These are phyloP conservation scores for Percina caprodes DNA, from an alignment of 2,113 vertebrate genomes.

Conservation along the genomic window DNA sequence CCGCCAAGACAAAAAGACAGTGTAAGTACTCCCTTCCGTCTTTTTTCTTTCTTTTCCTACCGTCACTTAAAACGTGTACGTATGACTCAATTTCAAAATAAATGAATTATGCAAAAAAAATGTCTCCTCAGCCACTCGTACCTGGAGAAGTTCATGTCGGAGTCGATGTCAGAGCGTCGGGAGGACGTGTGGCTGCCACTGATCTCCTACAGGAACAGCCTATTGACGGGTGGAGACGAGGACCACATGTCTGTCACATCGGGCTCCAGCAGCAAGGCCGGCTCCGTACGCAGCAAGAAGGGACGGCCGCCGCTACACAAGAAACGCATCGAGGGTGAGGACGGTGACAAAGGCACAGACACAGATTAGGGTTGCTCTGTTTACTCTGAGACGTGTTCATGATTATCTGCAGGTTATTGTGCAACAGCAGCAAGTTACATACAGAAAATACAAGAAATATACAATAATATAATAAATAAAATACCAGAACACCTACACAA, in stretches of 20 bases:
- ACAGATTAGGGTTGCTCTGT: too few species aligned
- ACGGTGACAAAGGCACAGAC: not conserved
- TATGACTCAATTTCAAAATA: not conserved
- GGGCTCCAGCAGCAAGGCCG: conserved; percentile 96
- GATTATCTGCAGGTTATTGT: not conserved
- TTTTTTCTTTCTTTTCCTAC: not conserved
- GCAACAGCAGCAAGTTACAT: too few species aligned
- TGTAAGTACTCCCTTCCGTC: conserved; percentile 87
- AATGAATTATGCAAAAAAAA: not conserved
- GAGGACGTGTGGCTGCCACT: conserved; percentile 99
- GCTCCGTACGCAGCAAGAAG: conserved; percentile 97
- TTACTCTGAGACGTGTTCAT: not conserved
- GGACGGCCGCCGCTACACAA: conserved; percentile 95
- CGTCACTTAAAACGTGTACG: not conserved
- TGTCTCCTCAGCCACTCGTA: conserved; percentile 90
- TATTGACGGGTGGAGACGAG: conserved; percentile 95
- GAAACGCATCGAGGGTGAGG: conserved; percentile 94
- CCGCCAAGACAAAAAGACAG: conserved; percentile 98
- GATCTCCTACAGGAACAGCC: conserved; percentile 97
- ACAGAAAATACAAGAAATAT: too few species aligned
- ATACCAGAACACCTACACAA: too few species aligned
- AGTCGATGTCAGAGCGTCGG: conserved; percentile 97
- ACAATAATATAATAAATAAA: too few species aligned
- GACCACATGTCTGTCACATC: conserved; percentile 97
- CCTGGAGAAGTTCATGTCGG: conserved; percentile 97